A percentile compares a stretch with the other conserved stretches of the same genome.
Evolutionary conservation across 2,113 vertebrate species (phyloP).

Genomic region (Nycticebus coucang): DNA sequence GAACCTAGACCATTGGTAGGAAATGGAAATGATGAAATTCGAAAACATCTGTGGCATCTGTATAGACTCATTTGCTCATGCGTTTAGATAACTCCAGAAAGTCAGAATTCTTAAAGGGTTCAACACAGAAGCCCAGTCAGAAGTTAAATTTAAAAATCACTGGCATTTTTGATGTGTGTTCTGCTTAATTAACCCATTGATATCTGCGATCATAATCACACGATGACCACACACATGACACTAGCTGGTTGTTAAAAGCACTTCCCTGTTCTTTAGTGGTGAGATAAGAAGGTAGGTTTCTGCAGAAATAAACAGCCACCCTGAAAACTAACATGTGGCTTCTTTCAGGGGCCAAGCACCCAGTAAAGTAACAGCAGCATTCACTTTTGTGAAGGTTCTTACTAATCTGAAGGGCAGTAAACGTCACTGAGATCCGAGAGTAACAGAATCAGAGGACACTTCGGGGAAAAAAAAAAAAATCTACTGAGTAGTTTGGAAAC

Average conservation of each 20-base stretch:
- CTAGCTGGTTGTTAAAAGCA: not conserved
- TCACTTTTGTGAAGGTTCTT: not conserved
- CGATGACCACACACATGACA: not conserved
- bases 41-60: not conserved
- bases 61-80: not conserved
- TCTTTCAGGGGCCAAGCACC: not conserved
- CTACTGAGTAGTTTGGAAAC: not conserved
- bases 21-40: not conserved
- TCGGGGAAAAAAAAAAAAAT: not conserved
- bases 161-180: not conserved
- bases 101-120: not conserved
- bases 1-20: not conserved
- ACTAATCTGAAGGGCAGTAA: not conserved
- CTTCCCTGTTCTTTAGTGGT: not conserved
- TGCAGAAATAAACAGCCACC: not conserved
- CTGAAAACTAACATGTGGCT: not conserved
- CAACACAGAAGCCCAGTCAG: not conserved
- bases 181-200: not conserved
- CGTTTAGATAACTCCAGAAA: conserved; percentile 27
- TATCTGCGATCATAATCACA: not conserved
- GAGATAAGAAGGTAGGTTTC: not conserved
- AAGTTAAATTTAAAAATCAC: not conserved
- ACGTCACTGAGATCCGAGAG: not conserved
- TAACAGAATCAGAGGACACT: not conserved
- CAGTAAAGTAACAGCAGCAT: not conserved